A percentile compares a stretch with the other conserved stretches of the same genome.
These are phyloP conservation scores for Oreochromis tanganicae DNA, from an alignment of 2,113 vertebrate species.

Conservation along the genomic window DNA sequence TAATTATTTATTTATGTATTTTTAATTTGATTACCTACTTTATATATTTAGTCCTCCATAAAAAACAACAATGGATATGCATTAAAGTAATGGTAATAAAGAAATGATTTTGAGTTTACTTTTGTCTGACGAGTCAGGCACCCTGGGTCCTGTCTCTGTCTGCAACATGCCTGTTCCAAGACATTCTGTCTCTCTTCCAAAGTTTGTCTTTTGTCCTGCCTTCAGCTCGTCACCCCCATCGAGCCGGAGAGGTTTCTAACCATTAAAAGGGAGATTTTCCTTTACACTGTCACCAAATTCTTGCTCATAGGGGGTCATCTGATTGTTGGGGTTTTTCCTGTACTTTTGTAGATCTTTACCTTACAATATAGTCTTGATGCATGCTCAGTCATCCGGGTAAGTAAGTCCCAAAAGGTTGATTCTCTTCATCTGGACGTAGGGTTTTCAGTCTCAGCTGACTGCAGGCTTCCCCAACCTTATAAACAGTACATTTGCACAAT, in stretches of 20 bases:
- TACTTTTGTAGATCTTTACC: background rate
- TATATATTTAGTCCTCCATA: background rate
- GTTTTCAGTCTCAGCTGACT: background rate
- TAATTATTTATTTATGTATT: background rate
- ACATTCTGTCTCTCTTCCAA: background rate
- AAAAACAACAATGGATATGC: background rate
- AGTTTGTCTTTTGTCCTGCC: background rate
- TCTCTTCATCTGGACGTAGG: background rate
- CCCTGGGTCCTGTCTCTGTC: background rate
- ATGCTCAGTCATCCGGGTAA: background rate
- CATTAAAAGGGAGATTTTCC: background rate
- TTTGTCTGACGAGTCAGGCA: background rate
- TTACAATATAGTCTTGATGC: background rate
- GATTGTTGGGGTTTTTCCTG: background rate
- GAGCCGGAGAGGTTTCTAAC: background rate
- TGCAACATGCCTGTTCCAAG: background rate
- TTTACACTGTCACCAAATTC: background rate
- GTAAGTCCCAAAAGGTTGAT: background rate
- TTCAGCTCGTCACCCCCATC: background rate
- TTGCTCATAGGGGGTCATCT: background rate
- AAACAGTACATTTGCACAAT: background rate
- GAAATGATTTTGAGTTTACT: background rate
- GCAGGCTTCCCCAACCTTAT: background rate
- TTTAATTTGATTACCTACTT: background rate
- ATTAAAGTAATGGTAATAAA: background rate